phyloP scores from a whole-genome alignment of 2,797 vertebrate species.

The Sebastes steindachneri region DNA sequence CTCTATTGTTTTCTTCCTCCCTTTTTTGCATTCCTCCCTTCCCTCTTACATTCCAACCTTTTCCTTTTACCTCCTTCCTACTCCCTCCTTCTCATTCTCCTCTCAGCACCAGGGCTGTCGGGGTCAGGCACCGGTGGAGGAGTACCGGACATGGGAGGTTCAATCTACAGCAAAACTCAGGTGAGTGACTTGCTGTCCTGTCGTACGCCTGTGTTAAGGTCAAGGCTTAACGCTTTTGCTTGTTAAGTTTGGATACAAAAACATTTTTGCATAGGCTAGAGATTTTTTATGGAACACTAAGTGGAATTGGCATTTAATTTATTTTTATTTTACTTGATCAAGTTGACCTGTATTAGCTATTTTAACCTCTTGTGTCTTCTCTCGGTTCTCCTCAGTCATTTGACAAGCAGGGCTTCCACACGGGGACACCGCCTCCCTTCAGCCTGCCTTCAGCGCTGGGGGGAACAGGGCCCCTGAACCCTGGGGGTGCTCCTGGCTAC shows the following conservation, averaged over 20 bases:
- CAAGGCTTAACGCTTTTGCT: not conserved
- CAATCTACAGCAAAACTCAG: conserved; percentile 96
- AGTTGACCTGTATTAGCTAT: not conserved
- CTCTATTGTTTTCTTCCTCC: not conserved
- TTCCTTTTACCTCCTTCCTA: not conserved
- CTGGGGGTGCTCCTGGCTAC: conserved; percentile 90
- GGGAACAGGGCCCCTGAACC: conserved; percentile 91
- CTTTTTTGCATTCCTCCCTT: not conserved
- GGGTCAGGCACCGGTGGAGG: conserved; percentile 85
- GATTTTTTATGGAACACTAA: not conserved
- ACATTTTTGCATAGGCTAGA: not conserved
- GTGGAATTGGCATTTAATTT: not conserved
- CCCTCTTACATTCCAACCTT: conserved; percentile 4
- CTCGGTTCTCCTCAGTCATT: conserved; percentile 82
- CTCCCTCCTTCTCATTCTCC: not conserved
- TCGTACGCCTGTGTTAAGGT: not conserved
- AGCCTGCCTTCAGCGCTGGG: conserved; percentile 94
- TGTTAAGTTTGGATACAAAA: not conserved
- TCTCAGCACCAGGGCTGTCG: conserved; percentile 78
- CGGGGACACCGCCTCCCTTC: conserved; percentile 93
- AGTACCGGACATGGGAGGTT: conserved; percentile 92
- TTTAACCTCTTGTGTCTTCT: not conserved
- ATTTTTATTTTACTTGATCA: not conserved
- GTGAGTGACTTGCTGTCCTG: conserved; percentile 72
- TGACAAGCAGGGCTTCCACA: conserved; percentile 98